phyloP scores from a whole-genome alignment of 1,140 invertebrate genomes.

The Drosophila persimilis region DNA sequence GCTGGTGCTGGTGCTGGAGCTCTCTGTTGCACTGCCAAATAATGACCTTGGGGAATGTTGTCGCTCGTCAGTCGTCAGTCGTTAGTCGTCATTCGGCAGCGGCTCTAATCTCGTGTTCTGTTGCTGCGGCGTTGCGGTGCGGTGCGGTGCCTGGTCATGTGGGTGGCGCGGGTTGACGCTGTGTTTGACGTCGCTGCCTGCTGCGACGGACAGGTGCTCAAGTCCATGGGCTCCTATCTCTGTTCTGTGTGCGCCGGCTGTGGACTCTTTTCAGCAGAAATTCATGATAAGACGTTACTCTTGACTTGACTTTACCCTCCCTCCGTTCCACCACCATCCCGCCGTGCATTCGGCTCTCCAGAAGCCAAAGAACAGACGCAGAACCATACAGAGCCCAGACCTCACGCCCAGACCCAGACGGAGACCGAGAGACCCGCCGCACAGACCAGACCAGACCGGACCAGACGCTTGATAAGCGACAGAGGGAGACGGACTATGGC shows the following conservation, averaged over 20 bases:
- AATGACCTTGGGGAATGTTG: slow-evolving; percentile 48
- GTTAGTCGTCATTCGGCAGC: slow-evolving; percentile 35
- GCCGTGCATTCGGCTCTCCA: slow-evolving; percentile 1
- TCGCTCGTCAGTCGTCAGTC: slow-evolving; percentile 25
- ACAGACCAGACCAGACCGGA: background rate
- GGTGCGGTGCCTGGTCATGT: slow-evolving; percentile 35
- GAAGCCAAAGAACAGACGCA: slow-evolving; percentile 48
- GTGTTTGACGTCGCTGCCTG: slow-evolving; percentile 37
- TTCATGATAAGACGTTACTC: slow-evolving; percentile 39
- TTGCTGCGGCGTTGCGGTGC: slow-evolving; percentile 20
- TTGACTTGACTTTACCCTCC: slow-evolving; percentile 25
- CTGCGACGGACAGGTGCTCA: slow-evolving; percentile 46
- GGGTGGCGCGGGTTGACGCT: slow-evolving; percentile 48
- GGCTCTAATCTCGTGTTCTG: slow-evolving; percentile 36
- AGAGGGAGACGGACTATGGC: slow-evolving; percentile 19
- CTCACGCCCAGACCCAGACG: background rate
- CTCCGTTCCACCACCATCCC: slow-evolving; percentile 1
- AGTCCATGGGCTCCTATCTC: slow-evolving; percentile 44
- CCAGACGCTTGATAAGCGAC: slow-evolving; percentile 51
- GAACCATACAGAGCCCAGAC: slow-evolving; percentile 34
- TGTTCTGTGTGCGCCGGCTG: slow-evolving; percentile 25
- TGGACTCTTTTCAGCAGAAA: slow-evolving; percentile 19
- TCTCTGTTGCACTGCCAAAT: slow-evolving; percentile 20
- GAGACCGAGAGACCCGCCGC: background rate
- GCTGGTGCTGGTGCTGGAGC: slow-evolving; percentile 17